These are phyloP conservation scores for Psix sp. DNA, from an alignment of 1,140 invertebrate species.

Conservation along the genomic window DNA sequence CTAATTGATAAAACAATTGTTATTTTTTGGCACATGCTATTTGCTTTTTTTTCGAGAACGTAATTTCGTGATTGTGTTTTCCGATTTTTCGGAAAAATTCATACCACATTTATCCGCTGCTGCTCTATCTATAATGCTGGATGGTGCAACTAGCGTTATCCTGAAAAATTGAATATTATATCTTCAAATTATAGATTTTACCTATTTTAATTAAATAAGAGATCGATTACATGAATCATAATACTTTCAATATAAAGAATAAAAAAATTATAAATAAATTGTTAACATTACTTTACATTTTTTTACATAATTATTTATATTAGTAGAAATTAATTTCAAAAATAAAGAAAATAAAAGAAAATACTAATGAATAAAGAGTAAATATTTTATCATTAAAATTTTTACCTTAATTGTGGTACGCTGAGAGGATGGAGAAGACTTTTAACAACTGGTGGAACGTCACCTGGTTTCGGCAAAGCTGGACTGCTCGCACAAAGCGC, in stretches of 20 bases:
- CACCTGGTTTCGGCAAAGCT: constrained; percentile 77
- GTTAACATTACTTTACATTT: too few relatives aligned
- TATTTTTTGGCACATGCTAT: constrained; percentile 46
- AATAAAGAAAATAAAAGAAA: not conserved
- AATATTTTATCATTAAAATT: not conserved
- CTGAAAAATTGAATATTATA: constrained; percentile 53
- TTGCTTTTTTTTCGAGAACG: constrained; percentile 73
- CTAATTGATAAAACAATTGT: too few relatives aligned
- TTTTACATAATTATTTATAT: too few relatives aligned
- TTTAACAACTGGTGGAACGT: constrained; percentile 78
- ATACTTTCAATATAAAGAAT: too few relatives aligned
- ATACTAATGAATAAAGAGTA: too few relatives aligned
- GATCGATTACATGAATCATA: too few relatives aligned
- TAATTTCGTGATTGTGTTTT: constrained; percentile 67
- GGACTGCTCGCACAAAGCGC: constrained; percentile 81
- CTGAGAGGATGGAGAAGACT: constrained; percentile 79
- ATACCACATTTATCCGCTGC: constrained; percentile 62
- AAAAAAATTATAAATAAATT: too few relatives aligned
- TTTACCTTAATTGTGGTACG: constrained; percentile 78
- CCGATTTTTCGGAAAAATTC: constrained; percentile 67
- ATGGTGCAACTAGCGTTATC: constrained; percentile 71
- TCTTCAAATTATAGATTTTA: too few relatives aligned
- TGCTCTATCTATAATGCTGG: constrained; percentile 66
- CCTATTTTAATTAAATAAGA: too few relatives aligned
- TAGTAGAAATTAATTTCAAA: too few relatives aligned